Conservation (phyloP, 1,140 invertebrate species). For the Nylanderia fulva region DNA sequence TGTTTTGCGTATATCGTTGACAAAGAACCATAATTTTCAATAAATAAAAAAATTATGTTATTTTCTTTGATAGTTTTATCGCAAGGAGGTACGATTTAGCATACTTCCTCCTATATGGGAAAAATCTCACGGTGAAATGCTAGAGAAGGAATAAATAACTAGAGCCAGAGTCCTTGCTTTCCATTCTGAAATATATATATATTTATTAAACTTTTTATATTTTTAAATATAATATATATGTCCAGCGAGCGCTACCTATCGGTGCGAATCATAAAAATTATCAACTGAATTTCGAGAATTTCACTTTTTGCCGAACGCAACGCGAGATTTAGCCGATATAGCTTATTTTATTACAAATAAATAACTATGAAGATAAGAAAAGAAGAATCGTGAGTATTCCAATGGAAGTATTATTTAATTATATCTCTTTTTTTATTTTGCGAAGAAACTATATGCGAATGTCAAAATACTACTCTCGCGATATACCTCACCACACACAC, state of each 20-base stretch:
- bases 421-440: neutral
- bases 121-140: neutral
- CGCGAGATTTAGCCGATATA: neutral
- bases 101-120: neutral
- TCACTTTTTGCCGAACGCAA: slow-evolving; percentile 36
- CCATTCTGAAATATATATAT: slow-evolving; percentile 37
- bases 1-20: too few species aligned
- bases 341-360: slow-evolving; percentile 52
- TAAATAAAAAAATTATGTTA: too few species aligned
- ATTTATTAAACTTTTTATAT: slow-evolving; percentile 56
- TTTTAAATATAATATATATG: slow-evolving; percentile 59
- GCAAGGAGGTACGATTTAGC: too few species aligned
- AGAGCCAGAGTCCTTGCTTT: neutral
- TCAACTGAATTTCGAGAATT: slow-evolving; percentile 24
- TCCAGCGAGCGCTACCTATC: slow-evolving; percentile 34
- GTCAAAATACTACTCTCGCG: slow-evolving; percentile 59
- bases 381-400: neutral
- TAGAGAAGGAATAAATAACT: slow-evolving; percentile 1
- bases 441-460: slow-evolving; percentile 47
- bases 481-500: slow-evolving; percentile 36
- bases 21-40: too few species aligned
- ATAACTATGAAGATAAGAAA: neutral
- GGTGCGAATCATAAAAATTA: slow-evolving; percentile 42
- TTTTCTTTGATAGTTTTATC: too few species aligned
- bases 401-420: slow-evolving; percentile 33